Evolutionary conservation across 2,888 invertebrate genomes (phyloP), one percentile per base, ranked within the genome.

Genomic region (Andrena haemorrhoa): DNA sequence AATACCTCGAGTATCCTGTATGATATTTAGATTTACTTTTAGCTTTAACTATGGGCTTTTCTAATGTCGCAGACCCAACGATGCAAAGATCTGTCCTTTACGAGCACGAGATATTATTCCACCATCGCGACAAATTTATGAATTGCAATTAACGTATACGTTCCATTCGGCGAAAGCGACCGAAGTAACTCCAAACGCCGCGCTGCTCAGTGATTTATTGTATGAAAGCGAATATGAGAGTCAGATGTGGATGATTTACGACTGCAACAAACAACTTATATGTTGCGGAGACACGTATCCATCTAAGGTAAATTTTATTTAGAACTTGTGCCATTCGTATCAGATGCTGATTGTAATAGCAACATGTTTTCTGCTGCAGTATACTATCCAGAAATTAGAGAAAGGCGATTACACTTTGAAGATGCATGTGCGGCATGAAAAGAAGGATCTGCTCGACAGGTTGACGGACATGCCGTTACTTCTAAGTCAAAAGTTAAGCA

Each of bases 181-280:
- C 2, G 99, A 99, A 94, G 96, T 98, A 60, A 95, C 97, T 0
- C 96, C 98, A 0, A 96, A 97, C 91, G 96, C 97, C 79, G 96
- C 98, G 0, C 92, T 98, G 77, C 95, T 99, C 51, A 97, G 97
- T 93, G 97, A 98, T 91, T 95, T 98, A 92, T 95, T 99, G 56
- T 99, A 99, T 93, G 99, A 99, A 94, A 97, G 97, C 0, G 98
- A 99, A 94, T 98, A 97, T 93, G 99, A 99, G 94, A 97, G 98
- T 7, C 98, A 99, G 94, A 95, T 99, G 94, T 99, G 99, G 98
- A 98, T 99, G 97, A 91, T 99, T 82, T 99, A 97, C 94, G 98
- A 99, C 94, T 94, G 95, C 76, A 98, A 98, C 94, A 99, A 99
- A 94, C 97, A 98, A 91, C 95, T 97, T 75, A 94, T 99, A 89